Conservation (phyloP, 1,140 invertebrate genomes). For the Pachypsylla venusta region DNA sequence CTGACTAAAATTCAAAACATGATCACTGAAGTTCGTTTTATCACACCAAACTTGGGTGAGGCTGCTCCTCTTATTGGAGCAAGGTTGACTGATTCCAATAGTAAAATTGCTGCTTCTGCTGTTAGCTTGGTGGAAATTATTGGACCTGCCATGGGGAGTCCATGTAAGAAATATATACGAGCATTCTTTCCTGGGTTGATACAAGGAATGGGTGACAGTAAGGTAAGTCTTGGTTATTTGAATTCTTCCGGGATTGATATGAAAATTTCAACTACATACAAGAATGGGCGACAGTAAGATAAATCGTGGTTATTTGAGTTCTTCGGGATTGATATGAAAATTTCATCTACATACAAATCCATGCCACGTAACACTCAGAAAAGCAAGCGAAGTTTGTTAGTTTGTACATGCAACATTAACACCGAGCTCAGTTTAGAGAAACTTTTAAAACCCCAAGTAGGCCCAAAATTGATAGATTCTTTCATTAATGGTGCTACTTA, state of each 20-base stretch:
- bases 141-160: slow-evolving; percentile 61
- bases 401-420: no score
- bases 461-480: no score
- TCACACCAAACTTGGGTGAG: slow-evolving; percentile 68
- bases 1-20: slow-evolving; percentile 62
- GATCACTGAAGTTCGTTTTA: slow-evolving; percentile 56
- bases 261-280: no score
- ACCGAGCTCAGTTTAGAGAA: no score
- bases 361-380: no score
- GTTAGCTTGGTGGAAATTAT: slow-evolving; percentile 65
- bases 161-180: slow-evolving; percentile 61
- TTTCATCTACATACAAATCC: no score
- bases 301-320: slow-evolving; percentile 11
- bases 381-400: no score
- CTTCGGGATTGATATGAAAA: no score
- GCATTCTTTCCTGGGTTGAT: slow-evolving; percentile 71
- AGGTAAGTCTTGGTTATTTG: slow-evolving; percentile 36
- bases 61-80: slow-evolving; percentile 56
- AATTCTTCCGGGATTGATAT: no score
- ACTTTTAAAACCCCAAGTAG: no score
- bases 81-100: slow-evolving; percentile 77
- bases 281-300: no score
- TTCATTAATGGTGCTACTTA: no score
- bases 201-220: slow-evolving; percentile 49
- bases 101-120: slow-evolving; percentile 69